A percentile compares a stretch with the other conserved stretches of the same genome.
These are phyloP conservation scores for Zygaena filipendulae DNA, from an alignment of 2,888 invertebrate species.

Conservation along the genomic window DNA sequence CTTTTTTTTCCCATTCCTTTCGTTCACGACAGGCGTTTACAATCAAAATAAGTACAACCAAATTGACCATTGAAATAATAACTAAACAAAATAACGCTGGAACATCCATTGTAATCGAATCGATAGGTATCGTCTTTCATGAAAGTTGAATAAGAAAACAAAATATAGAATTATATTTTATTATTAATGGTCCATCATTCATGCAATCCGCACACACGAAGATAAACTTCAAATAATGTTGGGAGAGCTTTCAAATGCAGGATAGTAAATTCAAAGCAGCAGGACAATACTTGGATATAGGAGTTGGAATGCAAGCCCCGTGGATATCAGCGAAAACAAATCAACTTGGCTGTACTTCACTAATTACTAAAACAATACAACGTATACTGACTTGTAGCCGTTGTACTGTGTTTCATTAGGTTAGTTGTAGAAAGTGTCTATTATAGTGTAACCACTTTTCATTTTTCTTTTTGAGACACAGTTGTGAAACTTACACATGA, in stretches of 20 bases:
- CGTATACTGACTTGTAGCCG: no score
- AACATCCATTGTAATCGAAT: no score
- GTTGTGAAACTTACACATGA: no score
- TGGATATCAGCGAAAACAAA: conserved; percentile 38
- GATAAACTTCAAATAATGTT: conserved; percentile 29
- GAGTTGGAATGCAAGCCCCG: conserved; percentile 42
- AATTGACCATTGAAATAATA: conserved; percentile 34
- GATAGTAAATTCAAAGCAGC: conserved; percentile 32
- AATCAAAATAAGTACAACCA: conserved; percentile 47
- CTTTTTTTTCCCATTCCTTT: neutral
- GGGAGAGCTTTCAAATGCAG: conserved; percentile 45
- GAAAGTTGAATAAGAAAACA: conserved; percentile 4
- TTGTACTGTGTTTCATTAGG: no score
- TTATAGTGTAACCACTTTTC: no score
- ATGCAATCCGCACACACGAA: conserved; percentile 26
- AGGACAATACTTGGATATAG: conserved; percentile 20
- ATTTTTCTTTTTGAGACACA: no score
- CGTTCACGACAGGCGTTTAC: conserved; percentile 2
- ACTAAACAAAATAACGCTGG: no score
- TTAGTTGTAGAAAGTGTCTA: no score
- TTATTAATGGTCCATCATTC: no score
- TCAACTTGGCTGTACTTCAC: conserved; percentile 63
- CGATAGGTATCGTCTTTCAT: no score
- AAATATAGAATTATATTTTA: conserved; percentile 7
- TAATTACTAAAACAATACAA: conserved; percentile 18